Percentiles rank a stretch among this genome's conserved stretches.
Conservation (phyloP, 37 sponge, comb jelly and placozoan species). For the Halisarca cf. caerulea region DNA sequence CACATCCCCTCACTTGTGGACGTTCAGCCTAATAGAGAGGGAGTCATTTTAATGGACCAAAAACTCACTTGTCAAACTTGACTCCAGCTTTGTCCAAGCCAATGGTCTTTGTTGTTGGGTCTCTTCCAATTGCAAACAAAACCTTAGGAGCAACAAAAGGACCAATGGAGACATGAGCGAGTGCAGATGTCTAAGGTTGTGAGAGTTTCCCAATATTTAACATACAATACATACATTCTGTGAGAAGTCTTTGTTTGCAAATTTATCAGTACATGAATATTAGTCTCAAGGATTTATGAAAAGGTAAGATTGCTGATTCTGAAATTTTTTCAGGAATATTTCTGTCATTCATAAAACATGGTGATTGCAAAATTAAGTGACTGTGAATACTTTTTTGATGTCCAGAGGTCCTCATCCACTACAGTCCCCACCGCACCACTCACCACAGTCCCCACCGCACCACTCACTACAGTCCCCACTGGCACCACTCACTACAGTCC, state of each 20-base stretch:
- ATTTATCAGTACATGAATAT: not conserved
- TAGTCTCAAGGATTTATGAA: too few relatives aligned
- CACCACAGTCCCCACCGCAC: too few relatives aligned
- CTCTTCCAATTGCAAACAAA: slow-evolving; percentile 89
- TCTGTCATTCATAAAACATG: too few relatives aligned
- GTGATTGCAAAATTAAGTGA: too few relatives aligned
- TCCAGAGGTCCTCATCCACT: too few relatives aligned
- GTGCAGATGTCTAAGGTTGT: not conserved
- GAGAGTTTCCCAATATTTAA: not conserved
- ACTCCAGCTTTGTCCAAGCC: slow-evolving; percentile 96
- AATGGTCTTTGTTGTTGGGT: slow-evolving; percentile 71
- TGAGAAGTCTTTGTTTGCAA: not conserved
- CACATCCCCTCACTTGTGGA: too few relatives aligned
- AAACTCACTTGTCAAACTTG: slow-evolving; percentile 48
- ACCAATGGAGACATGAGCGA: not conserved
- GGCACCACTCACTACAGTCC: too few relatives aligned
- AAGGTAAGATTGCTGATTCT: too few relatives aligned
- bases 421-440: too few relatives aligned
- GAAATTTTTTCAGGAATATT: too few relatives aligned
- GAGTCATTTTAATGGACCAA: not conserved
- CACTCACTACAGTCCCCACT: too few relatives aligned
- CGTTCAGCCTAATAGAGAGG: not conserved
- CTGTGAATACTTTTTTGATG: too few relatives aligned
- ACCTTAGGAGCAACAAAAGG: slow-evolving; percentile 35
- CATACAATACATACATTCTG: not conserved